Evolutionary conservation across 1,140 invertebrate species (phyloP), one percentile per base, ranked within the genome.

Genomic region (Drosophila prosaltans): DNA sequence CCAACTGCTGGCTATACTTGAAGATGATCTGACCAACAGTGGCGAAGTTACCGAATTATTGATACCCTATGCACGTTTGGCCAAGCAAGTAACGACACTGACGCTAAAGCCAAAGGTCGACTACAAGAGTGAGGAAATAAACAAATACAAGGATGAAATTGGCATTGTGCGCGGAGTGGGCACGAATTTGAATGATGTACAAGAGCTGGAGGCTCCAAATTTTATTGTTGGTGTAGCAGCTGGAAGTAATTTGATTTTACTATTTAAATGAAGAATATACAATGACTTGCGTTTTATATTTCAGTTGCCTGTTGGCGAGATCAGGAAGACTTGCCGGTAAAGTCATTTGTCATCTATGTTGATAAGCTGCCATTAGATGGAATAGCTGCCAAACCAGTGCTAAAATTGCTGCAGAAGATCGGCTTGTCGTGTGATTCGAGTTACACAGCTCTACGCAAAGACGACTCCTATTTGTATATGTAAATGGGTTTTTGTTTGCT

Each of bases 161-260:
- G 74, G 80, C 16, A 85, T 92, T 16, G 45, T 91, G 2, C 74
- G 77, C 7, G 75, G 72, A 3, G 67, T 92, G 2, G 86, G 84
- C 0, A 72, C 72, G 1, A 68, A 75, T 32, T 26, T 70, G 5
- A 62, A 68, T 5, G 69, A 75, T 32, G 32, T 80, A 1, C 55
- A 48, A 3, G 76, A 92, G 16, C 59, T 92, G 8, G 88, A 92
- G 61, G 75, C 89, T 26, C 91, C 91, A 3, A 92, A 92, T 58
- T 92, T 92, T 24, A 88, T 92, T 28, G 78, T 76, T 2, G 91
- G 91, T 9, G 91, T 82, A 0, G 73, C 86, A 24, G 91, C 91
- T 0, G 91, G 91, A 43, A 72, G 91, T 92, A 66, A 78, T 88
- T 74, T 3, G 3, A 24, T 24, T 41, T 8, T 3, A 36, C 32